Base-by-base conservation (phyloP, 2,888 invertebrate species). In the Tiliacea aurago region DNA sequence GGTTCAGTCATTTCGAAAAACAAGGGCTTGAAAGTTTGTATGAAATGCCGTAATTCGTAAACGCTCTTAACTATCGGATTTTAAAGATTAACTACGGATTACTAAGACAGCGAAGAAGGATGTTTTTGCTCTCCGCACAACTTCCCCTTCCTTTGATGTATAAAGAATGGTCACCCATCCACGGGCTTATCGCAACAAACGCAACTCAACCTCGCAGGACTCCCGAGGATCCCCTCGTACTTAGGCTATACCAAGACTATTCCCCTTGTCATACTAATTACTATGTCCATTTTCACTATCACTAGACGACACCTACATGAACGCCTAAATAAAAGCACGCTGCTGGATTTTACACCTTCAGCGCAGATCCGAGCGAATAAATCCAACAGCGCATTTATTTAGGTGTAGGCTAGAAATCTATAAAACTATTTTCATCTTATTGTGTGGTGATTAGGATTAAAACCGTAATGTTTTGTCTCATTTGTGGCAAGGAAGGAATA, bases 401-500 rank as follows among this genome's bases (percentile, higher is more conserved):
- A 55, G 4, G 3, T 33, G n/a, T n/a, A n/a, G 53, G 5, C n/a
- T 55, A 53, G 33, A 64, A 18, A 64, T 64, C 15, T 37, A 33
- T 51, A 33, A 18, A 20, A 43, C 20, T n/a, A 61, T 53, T 55
- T 61, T 11, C 37, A 20, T 70, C 13, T 7, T 6, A 71, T 55
- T 43, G 1, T 23, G n/a, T 15, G 13, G 28, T 75, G 49, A 73
- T 81, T 41, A 84, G 28, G 66, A 56, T 67, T 33, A 58, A 59
- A 49, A 20, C 33, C 37, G 13, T 59, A 80, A 83, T 79, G 70
- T 64, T 75, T 80, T 68, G 47, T 65, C 68, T 80, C 74, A 83
- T 80, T 73, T 71, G 67, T 76, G 43, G 33, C 41, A 64, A 76
- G 72, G 78, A 64, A 76, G 72, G 78, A 67, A 51, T 83, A 79